phyloP scores from a whole-genome alignment of 2,888 invertebrate species.

The Altica lythri region DNA sequence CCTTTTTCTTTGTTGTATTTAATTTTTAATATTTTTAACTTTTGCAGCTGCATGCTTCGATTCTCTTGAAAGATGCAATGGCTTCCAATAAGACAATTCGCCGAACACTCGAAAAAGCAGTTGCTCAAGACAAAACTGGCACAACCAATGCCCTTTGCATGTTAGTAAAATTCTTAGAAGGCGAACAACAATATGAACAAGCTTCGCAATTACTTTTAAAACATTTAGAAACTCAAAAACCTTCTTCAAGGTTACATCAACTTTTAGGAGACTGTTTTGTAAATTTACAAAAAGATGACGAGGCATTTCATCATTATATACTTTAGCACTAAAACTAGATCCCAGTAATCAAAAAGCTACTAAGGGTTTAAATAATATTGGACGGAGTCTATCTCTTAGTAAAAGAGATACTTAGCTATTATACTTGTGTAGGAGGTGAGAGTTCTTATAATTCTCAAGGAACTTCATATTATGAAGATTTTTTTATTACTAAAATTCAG shows the following conservation, averaged over 20 bases:
- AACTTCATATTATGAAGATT: no score
- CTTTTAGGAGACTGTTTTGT: conserved; percentile 68
- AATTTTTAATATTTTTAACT: no score
- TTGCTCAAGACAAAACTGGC: conserved; percentile 72
- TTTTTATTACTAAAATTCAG: no score
- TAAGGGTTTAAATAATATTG: conserved; percentile 68
- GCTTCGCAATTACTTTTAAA: conserved; percentile 71
- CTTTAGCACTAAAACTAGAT: conserved; percentile 69
- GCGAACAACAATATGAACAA: conserved; percentile 67
- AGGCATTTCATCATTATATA: conserved; percentile 72
- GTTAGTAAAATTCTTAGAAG: conserved; percentile 71
- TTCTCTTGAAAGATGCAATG: conserved; percentile 70
- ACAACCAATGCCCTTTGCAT: conserved; percentile 71
- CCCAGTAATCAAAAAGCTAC: conserved; percentile 67
- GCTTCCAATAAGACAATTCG: conserved; percentile 65
- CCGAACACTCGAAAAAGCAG: conserved; percentile 72
- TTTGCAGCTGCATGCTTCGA: conserved; percentile 74
- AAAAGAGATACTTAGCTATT: conserved; percentile 62
- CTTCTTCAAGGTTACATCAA: conserved; percentile 68
- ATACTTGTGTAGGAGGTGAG: conserved; percentile 59
- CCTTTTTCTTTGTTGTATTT: no score
- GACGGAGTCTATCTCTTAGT: conserved; percentile 54
- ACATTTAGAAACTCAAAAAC: conserved; percentile 63
- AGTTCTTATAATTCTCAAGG: conserved; percentile 59
- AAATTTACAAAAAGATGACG: conserved; percentile 67